phyloP scores from a whole-genome alignment of 2,888 invertebrate species.

The Lissonota sp. region DNA sequence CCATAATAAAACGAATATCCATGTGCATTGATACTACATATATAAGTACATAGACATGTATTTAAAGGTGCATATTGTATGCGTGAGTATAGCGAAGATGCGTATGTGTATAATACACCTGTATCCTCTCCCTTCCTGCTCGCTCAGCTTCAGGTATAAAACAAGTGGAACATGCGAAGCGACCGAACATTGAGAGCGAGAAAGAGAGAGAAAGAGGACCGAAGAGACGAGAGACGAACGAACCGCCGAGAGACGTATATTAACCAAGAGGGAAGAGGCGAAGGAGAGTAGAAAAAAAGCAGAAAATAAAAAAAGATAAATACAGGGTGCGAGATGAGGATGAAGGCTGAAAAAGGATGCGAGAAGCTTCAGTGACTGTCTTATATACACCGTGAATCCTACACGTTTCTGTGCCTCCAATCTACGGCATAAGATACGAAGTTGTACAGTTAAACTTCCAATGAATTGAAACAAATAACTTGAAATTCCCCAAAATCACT shows the following conservation, averaged over 20 bases:
- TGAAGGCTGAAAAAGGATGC: slow-evolving; percentile 39
- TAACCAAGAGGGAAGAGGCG: slow-evolving; percentile 19
- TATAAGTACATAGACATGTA: neutral
- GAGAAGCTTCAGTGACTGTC: slow-evolving; percentile 29
- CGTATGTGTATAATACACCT: slow-evolving; percentile 17
- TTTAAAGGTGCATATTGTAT: neutral
- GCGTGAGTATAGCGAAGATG: neutral
- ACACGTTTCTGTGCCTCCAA: slow-evolving; percentile 29
- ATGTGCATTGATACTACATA: neutral
- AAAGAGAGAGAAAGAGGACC: slow-evolving; percentile 20
- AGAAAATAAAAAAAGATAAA: slow-evolving; percentile 38
- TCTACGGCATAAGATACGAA: neutral
- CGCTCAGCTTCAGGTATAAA: slow-evolving; percentile 36
- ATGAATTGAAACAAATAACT: slow-evolving; percentile 26
- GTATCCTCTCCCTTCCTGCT: slow-evolving; percentile 35
- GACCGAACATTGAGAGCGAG: neutral
- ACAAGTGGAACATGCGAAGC: slow-evolving; percentile 37
- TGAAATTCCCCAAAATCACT: slow-evolving; percentile 2
- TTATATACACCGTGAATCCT: slow-evolving; percentile 26
- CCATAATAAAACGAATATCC: slow-evolving; percentile 33
- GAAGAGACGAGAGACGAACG: slow-evolving; percentile 35
- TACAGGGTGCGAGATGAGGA: slow-evolving; percentile 37
- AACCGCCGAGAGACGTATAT: slow-evolving; percentile 46
- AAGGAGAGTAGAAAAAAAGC: neutral
- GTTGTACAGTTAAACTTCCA: slow-evolving; percentile 26